A percentile compares a stretch with the other conserved stretches of the same genome.
Evolutionary conservation across 2,888 invertebrate genomes (phyloP).

Genomic region (Phyto melanocephala): DNA sequence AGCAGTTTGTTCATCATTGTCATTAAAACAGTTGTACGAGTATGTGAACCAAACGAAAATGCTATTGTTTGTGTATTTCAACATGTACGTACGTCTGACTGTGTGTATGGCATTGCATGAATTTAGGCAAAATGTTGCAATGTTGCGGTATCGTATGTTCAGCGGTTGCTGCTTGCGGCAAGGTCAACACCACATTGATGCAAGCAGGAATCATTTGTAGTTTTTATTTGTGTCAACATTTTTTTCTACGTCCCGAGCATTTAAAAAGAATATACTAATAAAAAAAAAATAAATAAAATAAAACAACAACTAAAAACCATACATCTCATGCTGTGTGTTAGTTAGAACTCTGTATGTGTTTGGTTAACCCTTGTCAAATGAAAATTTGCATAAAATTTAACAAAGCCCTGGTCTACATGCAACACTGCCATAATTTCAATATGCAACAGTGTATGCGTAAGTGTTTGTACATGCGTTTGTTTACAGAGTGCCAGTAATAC

Average conservation of each 20-base stretch:
- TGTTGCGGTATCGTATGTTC: slow-evolving; percentile 56
- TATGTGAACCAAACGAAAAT: no score
- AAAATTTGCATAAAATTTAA: slow-evolving; percentile 64
- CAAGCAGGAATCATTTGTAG: slow-evolving; percentile 54
- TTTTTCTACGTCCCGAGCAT: slow-evolving; percentile 17
- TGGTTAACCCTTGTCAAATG: slow-evolving; percentile 65
- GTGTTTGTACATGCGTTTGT: slow-evolving; percentile 24
- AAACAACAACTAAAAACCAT: slow-evolving; percentile 20
- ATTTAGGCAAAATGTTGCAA: slow-evolving; percentile 56
- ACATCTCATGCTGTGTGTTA: slow-evolving; percentile 50
- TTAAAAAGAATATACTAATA: no score
- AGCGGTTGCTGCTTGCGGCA: slow-evolving; percentile 61
- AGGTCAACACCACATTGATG: slow-evolving; percentile 59
- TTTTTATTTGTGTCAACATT: slow-evolving; percentile 39
- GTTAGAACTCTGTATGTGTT: slow-evolving; percentile 61
- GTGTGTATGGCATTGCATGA: slow-evolving; percentile 9
- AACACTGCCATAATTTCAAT: neutral
- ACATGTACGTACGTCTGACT: neutral
- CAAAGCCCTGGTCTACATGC: slow-evolving; percentile 41
- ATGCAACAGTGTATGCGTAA: neutral
- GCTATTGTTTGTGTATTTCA: neutral
- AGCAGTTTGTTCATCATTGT: slow-evolving; percentile 29
- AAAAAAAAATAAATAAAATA: no score
- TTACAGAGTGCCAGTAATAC: slow-evolving; percentile 49
- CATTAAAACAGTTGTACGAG: slow-evolving; percentile 34